Evolutionary conservation across 2,888 invertebrate genomes (phyloP).

Genomic region (Aproaerema taeniolella): DNA sequence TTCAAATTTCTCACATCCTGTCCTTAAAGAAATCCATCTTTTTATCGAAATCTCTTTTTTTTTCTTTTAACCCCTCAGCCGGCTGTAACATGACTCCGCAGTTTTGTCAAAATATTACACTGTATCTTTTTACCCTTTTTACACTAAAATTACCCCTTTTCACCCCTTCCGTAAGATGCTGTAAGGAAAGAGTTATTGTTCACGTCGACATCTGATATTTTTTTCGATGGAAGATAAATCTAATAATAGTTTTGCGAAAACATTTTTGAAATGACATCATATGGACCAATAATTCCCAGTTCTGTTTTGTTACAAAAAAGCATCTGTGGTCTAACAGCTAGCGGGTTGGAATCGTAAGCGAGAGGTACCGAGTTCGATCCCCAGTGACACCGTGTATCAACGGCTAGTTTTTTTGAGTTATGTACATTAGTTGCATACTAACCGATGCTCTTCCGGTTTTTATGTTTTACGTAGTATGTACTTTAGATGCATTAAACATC

Average conservation of each 20-base stretch:
- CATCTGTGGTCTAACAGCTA: no score
- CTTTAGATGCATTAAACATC: no score
- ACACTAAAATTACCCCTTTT: conserved; percentile 47
- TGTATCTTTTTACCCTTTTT: conserved; percentile 49
- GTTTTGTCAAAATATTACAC: conserved; percentile 75
- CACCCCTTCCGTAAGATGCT: conserved; percentile 29
- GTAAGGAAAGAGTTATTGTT: conserved; percentile 40
- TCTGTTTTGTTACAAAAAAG: no score
- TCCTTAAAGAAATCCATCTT: conserved; percentile 27
- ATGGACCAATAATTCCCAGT: no score
- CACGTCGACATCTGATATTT: conserved; percentile 51
- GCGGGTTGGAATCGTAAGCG: no score
- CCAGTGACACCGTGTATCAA: no score
- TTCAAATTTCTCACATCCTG: conserved; percentile 24
- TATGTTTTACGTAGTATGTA: no score
- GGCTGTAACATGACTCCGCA: conserved; percentile 59
- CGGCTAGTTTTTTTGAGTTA: no score
- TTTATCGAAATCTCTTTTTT: conserved; percentile 18
- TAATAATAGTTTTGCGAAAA: conserved; percentile 38
- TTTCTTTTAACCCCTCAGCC: conserved; percentile 32
- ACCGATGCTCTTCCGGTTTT: no score
- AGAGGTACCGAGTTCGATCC: no score
- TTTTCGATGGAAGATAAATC: conserved; percentile 53
- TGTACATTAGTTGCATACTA: no score
- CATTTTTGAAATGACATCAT: neutral